phyloP scores from a whole-genome alignment of 2,113 vertebrate species.

The Pseudorasbora parva region DNA sequence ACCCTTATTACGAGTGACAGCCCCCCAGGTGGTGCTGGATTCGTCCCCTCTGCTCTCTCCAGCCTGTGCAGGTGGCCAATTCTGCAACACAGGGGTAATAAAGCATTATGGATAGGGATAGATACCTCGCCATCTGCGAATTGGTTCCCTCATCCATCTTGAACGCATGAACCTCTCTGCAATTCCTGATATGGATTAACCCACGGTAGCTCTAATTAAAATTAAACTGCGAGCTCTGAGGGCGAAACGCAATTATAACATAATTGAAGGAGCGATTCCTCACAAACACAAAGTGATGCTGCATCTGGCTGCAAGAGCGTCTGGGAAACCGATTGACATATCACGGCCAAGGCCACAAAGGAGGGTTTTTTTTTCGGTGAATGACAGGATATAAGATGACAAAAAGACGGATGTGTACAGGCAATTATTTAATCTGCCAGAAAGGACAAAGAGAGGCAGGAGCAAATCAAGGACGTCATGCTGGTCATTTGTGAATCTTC shows the following conservation, averaged over 20 bases:
- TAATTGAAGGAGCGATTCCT: constrained; percentile 30
- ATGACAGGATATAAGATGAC: constrained; percentile 20
- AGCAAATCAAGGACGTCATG: background rate
- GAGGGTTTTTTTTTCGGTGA: constrained; percentile 21
- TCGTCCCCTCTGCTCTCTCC: constrained; percentile 15
- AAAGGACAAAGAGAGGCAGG: constrained; percentile 12
- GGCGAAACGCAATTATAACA: background rate
- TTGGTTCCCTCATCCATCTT: constrained; percentile 60
- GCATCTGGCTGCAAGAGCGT: background rate
- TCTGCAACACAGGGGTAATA: constrained; percentile 55
- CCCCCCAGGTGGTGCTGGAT: constrained; percentile 38
- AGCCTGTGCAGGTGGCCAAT: constrained; percentile 4
- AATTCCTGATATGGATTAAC: constrained; percentile 49
- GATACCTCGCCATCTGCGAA: constrained; percentile 62
- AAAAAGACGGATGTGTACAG: constrained; percentile 24
- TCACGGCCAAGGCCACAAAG: constrained; percentile 15
- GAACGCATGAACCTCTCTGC: background rate
- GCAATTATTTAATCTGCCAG: constrained; percentile 19
- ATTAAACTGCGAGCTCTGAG: constrained; percentile 52
- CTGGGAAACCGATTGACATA: constrained; percentile 33
- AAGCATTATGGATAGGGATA: constrained; percentile 63
- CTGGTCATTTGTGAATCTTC: constrained; percentile 3
- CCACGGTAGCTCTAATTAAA: constrained; percentile 63
- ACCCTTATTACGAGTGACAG: constrained; percentile 37
- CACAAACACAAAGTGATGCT: background rate